Conservation (phyloP, 1,140 invertebrate species). For the Leptinotarsa lineolata region DNA sequence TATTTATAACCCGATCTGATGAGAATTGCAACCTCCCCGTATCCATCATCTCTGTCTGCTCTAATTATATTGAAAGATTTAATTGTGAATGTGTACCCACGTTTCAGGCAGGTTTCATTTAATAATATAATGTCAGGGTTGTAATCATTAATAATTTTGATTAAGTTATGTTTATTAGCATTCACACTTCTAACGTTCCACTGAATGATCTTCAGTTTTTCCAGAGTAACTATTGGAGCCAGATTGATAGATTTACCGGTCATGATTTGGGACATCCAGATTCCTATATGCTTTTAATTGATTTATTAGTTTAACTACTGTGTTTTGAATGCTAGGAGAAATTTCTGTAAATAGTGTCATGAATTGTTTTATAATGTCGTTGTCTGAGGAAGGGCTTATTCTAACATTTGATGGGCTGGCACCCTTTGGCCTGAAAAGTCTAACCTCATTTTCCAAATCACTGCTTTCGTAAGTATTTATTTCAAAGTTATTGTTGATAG, state of each 20-base stretch:
- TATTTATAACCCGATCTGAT: neutral
- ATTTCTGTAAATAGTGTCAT: neutral
- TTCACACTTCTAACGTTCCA: slow-evolving; percentile 30
- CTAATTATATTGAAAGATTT: slow-evolving; percentile 24
- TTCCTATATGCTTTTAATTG: neutral
- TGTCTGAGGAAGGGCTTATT: neutral
- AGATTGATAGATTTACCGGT: neutral
- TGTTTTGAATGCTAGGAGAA: neutral
- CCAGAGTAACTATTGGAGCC: neutral
- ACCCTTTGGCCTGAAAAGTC: neutral
- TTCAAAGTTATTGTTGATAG: neutral
- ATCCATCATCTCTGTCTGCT: slow-evolving; percentile 26
- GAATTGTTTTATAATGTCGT: slow-evolving; percentile 3
- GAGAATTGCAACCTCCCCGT: neutral
- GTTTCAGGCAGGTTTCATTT: slow-evolving; percentile 29
- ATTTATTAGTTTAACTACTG: neutral
- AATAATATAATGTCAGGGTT: slow-evolving; percentile 26
- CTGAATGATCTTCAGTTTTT: slow-evolving; percentile 24
- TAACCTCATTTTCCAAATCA: neutral
- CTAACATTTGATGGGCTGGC: neutral
- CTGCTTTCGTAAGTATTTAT: neutral
- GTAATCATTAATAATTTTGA: slow-evolving; percentile 6
- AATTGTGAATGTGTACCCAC: neutral
- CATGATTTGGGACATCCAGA: neutral
- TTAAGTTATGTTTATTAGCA: slow-evolving; percentile 23